Percentiles rank a stretch among this genome's conserved stretches.
These are phyloP conservation scores for Crocodylus rhombifer DNA, from an alignment of 2,797 vertebrate species.

Conservation along the genomic window DNA sequence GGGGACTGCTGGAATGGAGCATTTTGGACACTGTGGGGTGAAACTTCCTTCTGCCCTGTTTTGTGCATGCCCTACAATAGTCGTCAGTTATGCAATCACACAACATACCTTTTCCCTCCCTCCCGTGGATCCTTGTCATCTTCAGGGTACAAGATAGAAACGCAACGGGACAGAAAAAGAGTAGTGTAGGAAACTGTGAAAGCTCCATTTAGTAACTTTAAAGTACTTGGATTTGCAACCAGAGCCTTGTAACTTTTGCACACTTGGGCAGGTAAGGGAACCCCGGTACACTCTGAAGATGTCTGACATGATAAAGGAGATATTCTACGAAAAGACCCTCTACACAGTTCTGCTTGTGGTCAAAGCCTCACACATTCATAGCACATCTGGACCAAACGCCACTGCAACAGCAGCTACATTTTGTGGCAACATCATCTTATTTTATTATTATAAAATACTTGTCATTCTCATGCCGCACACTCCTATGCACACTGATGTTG, in stretches of 20 bases:
- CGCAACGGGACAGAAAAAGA: background rate
- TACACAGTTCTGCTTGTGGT: background rate
- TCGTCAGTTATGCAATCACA: background rate
- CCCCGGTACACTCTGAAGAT: too few species aligned
- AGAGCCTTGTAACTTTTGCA: background rate
- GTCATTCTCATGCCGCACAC: background rate
- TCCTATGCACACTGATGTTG: background rate
- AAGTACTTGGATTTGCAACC: background rate
- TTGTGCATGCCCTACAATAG: accelerated
- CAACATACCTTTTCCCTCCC: background rate
- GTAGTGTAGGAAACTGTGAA: background rate
- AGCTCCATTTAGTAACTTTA: background rate
- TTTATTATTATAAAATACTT: background rate
- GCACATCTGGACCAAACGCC: background rate
- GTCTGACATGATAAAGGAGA: background rate
- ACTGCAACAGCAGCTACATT: background rate
- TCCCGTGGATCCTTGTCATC: background rate
- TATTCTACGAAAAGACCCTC: background rate
- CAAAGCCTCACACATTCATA: background rate
- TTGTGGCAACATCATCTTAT: background rate
- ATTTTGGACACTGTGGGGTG: background rate
- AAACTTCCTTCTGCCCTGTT: slow-evolving; percentile 6
- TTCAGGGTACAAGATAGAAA: background rate
- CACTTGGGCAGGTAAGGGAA: too few species aligned
- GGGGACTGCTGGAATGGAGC: background rate